Percentiles rank a stretch among this genome's conserved stretches.
phyloP scores from a whole-genome alignment of 2,113 vertebrate genomes.

The Puma concolor region DNA sequence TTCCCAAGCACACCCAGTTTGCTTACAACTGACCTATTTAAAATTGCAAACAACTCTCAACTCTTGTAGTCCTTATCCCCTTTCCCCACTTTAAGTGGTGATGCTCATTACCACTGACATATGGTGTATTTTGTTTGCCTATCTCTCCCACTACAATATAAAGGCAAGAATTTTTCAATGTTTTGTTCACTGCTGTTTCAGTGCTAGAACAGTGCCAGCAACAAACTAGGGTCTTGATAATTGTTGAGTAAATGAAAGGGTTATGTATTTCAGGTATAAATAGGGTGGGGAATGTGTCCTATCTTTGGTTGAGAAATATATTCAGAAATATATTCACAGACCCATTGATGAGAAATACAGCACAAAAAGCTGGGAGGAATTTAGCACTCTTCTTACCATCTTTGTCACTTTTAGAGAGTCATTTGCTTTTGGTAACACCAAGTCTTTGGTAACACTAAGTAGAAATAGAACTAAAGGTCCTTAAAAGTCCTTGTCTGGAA shows the following conservation, averaged over 20 bases:
- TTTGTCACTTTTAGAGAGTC: slow-evolving; percentile 20
- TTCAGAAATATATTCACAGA: background rate
- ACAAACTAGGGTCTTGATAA: background rate
- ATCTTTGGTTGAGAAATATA: background rate
- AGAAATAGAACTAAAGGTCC: background rate
- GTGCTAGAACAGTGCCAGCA: background rate
- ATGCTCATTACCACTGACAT: background rate
- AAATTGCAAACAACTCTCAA: background rate
- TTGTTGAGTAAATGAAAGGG: slow-evolving; percentile 4
- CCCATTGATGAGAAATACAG: background rate
- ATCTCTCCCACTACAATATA: background rate
- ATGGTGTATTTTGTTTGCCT: background rate
- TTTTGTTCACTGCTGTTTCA: background rate
- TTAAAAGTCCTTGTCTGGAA: background rate
- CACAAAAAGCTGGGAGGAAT: background rate
- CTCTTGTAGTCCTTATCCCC: background rate
- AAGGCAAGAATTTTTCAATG: background rate
- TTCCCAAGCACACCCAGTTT: background rate
- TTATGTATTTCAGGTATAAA: background rate
- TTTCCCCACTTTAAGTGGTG: background rate
- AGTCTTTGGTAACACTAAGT: background rate
- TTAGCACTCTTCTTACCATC: background rate
- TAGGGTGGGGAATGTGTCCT: background rate
- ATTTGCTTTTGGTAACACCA: background rate
- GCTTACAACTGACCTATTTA: background rate